Base-by-base conservation (phyloP, 2,888 invertebrate genomes). In the Standfussiana lucernea region DNA sequence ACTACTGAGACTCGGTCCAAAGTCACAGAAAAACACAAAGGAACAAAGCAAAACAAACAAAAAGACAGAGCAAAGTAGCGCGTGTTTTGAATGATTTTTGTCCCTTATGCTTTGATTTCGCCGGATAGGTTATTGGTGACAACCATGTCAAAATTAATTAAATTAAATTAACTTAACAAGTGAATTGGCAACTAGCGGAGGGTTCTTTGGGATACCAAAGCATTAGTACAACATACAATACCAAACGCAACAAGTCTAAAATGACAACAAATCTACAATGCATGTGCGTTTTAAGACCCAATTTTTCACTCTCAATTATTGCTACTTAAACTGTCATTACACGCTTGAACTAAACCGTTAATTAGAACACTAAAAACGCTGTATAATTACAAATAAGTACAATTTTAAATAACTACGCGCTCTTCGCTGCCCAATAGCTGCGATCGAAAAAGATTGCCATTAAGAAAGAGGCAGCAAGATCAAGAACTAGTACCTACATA, bases 381-480 rank as follows among this genome's bases (percentile, higher is more conserved):
- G 28, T 45, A 53, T 53, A 66, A 82, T 67, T 50, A 70, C 45
- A 59, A 71, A 84, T 59, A 10, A 65, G 45, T 68, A 32, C 47
- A 40, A 40, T 24, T 47, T 47, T 15, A 59, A 47, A 72, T 47
- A 69, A 28, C 50, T 40, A 35, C 53, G 65, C 15, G 53, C 37
- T 35, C n/a, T 24, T 72, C 65, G 40, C 42, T 24, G n/a, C 67
- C 66, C 11, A 70, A 80, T 64, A 64, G 67, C 61, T 72, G 62
- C 40, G 59, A 59, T 66, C 32, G 62, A 71, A 70, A 79, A 56
- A 56, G 77, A 69, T 81, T 40, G 65, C 77, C 78, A 83, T 86
- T 67, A 74, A 59, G n/a, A 32, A 74, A 59, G n/a, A 32, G 42
- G 78, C 69, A 84, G 72, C 84, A 86, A 89, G 88, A 89, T 88